These are phyloP conservation scores for Oreortyx pictus DNA, from an alignment of 2,797 vertebrate species.

Conservation along the genomic window DNA sequence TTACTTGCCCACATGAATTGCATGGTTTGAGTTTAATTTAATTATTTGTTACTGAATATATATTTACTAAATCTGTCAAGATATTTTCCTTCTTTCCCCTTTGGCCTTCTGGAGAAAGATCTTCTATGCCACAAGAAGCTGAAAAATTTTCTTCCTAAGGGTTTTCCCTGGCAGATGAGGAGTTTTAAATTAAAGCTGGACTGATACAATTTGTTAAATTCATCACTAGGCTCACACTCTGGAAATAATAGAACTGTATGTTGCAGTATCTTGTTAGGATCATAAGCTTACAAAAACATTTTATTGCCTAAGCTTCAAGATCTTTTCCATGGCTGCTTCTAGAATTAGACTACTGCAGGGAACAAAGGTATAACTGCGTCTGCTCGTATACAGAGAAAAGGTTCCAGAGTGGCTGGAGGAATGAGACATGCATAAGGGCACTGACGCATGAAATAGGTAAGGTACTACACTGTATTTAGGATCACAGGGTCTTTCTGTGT, in stretches of 20 bases:
- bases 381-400: not conserved
- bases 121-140: not conserved
- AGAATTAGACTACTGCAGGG: not conserved
- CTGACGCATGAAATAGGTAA: not conserved
- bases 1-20: not conserved
- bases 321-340: not conserved
- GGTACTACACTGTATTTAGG: not conserved
- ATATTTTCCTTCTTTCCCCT: not conserved
- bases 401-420: not conserved
- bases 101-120: not conserved
- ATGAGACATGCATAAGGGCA: not conserved
- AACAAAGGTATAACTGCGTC: not conserved
- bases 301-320: not conserved
- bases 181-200: not conserved
- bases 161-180: not conserved
- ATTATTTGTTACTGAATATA: not conserved
- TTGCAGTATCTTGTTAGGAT: not conserved
- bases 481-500: not conserved
- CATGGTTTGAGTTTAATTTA: not conserved
- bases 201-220: not conserved
- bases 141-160: not conserved
- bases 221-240: not conserved
- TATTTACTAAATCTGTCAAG: not conserved
- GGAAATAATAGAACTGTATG: not conserved
- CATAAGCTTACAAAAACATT: not conserved